Evolutionary conservation across 1,140 invertebrate genomes (phyloP), one percentile per base, ranked within the genome.

Genomic region (Scaptomyza pallida): DNA sequence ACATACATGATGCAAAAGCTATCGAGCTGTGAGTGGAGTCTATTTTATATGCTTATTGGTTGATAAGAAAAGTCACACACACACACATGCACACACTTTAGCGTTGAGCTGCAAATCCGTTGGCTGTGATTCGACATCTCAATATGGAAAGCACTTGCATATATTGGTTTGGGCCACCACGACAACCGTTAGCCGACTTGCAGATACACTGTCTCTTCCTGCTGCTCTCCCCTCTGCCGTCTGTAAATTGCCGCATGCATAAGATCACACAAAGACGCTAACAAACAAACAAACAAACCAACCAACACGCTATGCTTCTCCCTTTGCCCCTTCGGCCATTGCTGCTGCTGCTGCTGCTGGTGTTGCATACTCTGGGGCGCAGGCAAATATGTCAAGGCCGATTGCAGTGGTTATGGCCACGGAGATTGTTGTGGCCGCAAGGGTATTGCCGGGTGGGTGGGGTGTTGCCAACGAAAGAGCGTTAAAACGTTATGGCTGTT

Each of bases 1-100:
- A 12, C 33, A 35, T 12, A 35, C 6, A 35, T 10, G 33, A 2
- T 6, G 9, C 26, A 30, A 2, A n/a, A 30, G 26, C 6, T 9
- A 9, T 30, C 26, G 2, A 30, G 26, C 26, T 30, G 26, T 30
- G 26, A 10, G 8, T 30, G 26, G 33, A 37, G 33, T 37, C 33
- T 37, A 37, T n/a, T 37, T 37, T 37, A 37, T 37, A 37, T 37
- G 33, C 33, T 37, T 37, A 37, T n/a, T 37, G 33, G 33, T n/a
- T 37, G 33, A 37, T 37, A 37, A 37, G 33, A 2, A 37, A 12
- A 37, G 33, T 37, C 33, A 30, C 26, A 30, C 26, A 30, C 26
- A 30, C 26, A 2, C 8, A 30, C 26, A 30, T 8, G 8, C 26
- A 8, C 26, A 30, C 1, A 30, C 6, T 9, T 4, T 26, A 0